Percentiles rank a stretch among this genome's conserved stretches.
These are phyloP conservation scores for Phania funesta DNA, from an alignment of 2,888 invertebrate genomes.

Conservation along the genomic window DNA sequence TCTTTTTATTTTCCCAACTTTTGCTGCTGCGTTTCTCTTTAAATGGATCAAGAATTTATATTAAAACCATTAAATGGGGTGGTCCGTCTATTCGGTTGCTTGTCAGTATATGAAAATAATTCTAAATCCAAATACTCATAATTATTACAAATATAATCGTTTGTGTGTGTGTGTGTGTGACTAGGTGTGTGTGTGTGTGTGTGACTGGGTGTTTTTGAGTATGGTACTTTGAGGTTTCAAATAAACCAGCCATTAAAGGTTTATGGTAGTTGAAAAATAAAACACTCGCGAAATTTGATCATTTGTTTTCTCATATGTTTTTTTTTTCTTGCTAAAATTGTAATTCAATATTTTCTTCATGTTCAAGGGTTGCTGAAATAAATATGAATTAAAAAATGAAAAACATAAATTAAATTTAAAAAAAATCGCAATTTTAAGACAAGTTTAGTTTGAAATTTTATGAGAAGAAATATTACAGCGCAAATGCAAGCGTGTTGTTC, in stretches of 20 bases:
- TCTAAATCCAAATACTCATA: conserved; percentile 31
- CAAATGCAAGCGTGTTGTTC: background rate
- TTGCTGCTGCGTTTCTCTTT: conserved; percentile 10
- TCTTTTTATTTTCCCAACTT: conserved; percentile 2
- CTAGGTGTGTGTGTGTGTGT: background rate
- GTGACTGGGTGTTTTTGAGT: background rate
- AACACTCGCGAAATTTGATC: conserved; percentile 60
- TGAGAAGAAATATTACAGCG: background rate
- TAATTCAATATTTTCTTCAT: conserved; percentile 54
- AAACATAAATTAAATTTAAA: background rate
- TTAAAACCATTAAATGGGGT: conserved; percentile 63
- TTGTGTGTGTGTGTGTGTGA: background rate
- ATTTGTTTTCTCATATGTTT: conserved; percentile 46
- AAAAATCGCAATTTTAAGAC: background rate
- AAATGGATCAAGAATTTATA: conserved; percentile 46
- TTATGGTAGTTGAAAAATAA: conserved; percentile 13
- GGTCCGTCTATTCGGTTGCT: conserved; percentile 12
- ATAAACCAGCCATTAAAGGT: conserved; percentile 62
- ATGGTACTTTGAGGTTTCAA: conserved; percentile 60
- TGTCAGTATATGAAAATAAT: conserved; percentile 32
- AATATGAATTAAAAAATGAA: background rate
- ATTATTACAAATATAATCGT: conserved; percentile 50
- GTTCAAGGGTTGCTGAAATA: conserved; percentile 49
- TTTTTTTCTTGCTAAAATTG: background rate
- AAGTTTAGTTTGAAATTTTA: background rate